Evolutionary conservation across 2,888 invertebrate genomes (phyloP).

Genomic region (Lepidocyrtinus sp.): DNA sequence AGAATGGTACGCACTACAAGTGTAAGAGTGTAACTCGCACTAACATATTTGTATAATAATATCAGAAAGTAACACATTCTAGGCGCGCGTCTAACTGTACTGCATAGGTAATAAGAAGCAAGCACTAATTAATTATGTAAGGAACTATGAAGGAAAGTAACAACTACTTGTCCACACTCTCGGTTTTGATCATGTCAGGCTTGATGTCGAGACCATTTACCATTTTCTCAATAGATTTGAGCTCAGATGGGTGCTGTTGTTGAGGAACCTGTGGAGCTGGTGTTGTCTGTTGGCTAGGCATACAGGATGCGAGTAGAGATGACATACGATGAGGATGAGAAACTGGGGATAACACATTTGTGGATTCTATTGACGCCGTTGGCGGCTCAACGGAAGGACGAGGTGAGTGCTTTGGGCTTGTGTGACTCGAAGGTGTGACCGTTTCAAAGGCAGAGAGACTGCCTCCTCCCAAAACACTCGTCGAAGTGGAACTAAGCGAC

Average conservation of each 20-base stretch:
- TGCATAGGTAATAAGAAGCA: conserved; percentile 8
- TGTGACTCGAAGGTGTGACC: conserved; percentile 82
- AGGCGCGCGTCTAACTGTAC: background rate
- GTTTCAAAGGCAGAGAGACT: conserved; percentile 89
- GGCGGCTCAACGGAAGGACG: conserved; percentile 69
- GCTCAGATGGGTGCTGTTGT: conserved; percentile 77
- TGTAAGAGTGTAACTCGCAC: too few relatives aligned
- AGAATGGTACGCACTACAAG: too few relatives aligned
- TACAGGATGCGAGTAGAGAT: conserved; percentile 72
- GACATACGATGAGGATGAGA: conserved; percentile 71
- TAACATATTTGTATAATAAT: too few relatives aligned
- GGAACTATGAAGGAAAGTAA: conserved; percentile 54
- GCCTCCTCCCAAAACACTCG: conserved; percentile 74
- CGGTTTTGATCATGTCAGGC: conserved; percentile 70
- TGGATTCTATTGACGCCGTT: conserved; percentile 70
- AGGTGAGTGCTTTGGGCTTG: conserved; percentile 74
- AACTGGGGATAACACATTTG: conserved; percentile 62
- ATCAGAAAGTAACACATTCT: conserved; percentile 10
- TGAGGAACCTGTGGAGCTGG: conserved; percentile 69
- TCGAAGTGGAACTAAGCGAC: conserved; percentile 69
- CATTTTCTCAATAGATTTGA: conserved; percentile 98
- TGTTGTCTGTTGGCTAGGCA: conserved; percentile 70
- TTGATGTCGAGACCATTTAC: conserved; percentile 95
- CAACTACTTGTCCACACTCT: conserved; percentile 69
- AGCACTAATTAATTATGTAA: background rate